Percentiles rank a stretch among this genome's conserved stretches.
Conservation (phyloP, 2,888 invertebrate genomes). For the Lasioglossum lativentre region DNA sequence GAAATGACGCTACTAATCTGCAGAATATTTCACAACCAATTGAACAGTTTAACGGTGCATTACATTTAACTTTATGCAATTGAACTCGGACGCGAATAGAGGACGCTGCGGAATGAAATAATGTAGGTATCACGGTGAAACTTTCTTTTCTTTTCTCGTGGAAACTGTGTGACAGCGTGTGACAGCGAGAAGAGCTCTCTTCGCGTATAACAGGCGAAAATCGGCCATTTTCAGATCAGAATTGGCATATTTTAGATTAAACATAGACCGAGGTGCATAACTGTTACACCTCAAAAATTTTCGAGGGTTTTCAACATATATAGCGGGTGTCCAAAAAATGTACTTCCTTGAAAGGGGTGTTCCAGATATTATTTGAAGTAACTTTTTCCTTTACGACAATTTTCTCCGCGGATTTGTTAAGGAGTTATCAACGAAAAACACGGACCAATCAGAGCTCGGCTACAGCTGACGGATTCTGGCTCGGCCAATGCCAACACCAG, state of each 20-base stretch:
- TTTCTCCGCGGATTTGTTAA: too few species aligned
- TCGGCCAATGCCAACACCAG: too few species aligned
- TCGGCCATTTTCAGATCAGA: neutral
- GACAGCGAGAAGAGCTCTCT: slow-evolving; percentile 12
- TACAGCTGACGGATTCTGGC: too few species aligned
- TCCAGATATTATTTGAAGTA: too few species aligned
- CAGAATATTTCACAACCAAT: slow-evolving; percentile 15
- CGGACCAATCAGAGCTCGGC: too few species aligned
- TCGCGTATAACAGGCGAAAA: slow-evolving; percentile 10
- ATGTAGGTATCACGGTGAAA: neutral
- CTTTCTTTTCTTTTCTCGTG: slow-evolving; percentile 31
- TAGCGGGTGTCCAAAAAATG: too few species aligned
- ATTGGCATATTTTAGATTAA: neutral
- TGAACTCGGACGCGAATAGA: neutral
- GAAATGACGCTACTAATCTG: neutral
- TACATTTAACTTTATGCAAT: slow-evolving; percentile 7
- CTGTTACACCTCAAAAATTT: too few species aligned
- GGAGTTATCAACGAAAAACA: too few species aligned
- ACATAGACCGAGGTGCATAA: too few species aligned
- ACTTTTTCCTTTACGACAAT: too few species aligned
- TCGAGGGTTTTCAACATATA: too few species aligned
- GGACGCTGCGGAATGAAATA: neutral
- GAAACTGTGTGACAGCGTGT: slow-evolving; percentile 46
- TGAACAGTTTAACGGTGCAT: slow-evolving; percentile 25
- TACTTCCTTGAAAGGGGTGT: too few species aligned